Evolutionary conservation across 2,113 vertebrate genomes (phyloP).

Genomic region (Eclectus roratus): DNA sequence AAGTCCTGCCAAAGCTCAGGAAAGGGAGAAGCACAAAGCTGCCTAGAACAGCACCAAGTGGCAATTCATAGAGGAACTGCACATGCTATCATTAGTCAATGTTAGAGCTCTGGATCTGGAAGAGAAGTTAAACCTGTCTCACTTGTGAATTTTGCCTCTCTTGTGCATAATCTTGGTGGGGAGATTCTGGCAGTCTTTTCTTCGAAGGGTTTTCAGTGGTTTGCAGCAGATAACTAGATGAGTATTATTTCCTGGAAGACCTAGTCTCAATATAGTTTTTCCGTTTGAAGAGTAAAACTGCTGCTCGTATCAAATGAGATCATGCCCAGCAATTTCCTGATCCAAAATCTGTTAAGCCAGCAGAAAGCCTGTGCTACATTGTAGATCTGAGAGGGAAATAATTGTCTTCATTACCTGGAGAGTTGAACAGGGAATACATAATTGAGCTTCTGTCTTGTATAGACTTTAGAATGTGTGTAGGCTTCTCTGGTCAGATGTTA

Average conservation of each 20-base stretch:
- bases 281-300: conserved; percentile 40
- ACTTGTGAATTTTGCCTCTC: neutral
- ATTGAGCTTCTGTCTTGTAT: neutral
- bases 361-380: neutral
- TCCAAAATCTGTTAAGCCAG: conserved; percentile 30
- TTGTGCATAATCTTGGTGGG: neutral
- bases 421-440: neutral
- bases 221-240: conserved; percentile 14
- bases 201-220: neutral
- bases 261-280: neutral
- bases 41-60: neutral
- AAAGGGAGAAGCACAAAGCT: neutral
- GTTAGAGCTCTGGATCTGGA: neutral
- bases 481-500: neutral
- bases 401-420: conserved; percentile 25
- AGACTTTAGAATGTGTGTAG: neutral
- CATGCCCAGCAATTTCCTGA: conserved; percentile 51
- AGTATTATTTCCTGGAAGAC: conserved; percentile 36
- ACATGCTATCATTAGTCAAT: neutral
- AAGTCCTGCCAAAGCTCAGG: neutral
- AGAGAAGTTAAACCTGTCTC: neutral
- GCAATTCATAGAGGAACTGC: neutral
- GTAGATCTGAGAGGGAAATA: conserved; percentile 10
- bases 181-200: neutral
- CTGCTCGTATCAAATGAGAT: conserved; percentile 32